Base-by-base conservation (phyloP, 2,888 invertebrate genomes). In the Euphydryas editha region DNA sequence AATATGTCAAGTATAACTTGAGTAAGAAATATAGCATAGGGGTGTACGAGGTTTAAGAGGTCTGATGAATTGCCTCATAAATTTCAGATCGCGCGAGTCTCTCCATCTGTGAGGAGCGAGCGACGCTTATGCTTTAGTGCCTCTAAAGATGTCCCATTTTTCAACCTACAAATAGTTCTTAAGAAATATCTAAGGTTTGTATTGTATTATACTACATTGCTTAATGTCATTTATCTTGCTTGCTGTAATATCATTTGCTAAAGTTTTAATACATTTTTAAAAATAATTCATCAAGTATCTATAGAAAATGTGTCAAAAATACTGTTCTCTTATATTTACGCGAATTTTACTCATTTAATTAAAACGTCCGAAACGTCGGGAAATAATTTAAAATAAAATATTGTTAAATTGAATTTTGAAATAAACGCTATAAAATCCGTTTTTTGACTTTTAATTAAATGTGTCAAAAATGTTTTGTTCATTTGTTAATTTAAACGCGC, bases 61-160 rank as follows among this genome's bases (percentile, higher is more conserved):
- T 71, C 72, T 72, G 71, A 74, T 70, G 72, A 70, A 72, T 74
- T 68, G 74, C 71, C 71, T 69, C 71, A 74, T 74, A 74, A 74
- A 74, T 74, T 74, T 64, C 71, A 69, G 65, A 70, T 69, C 70
- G 62, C 71, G 51, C 51, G 24, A 51, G 63, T 60, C 68, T 71
- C 72, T 72, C 71, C 73, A 65, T 73, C 71, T 70, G 71, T 68
- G 71, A 67, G 69, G 62, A 63, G 69, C 66, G 70, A 73, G 74
- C 71, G 73, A 74, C 71, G 73, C 71, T 71, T 69, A 69, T 71
- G 65, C 72, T 71, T 74, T 72, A 73, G 73, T 70, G 69, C 70
- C 69, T 59, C 72, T 70, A 72, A 74, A 72, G 70, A 71, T 67
- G 66, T 68, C 68, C 55, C 67, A 70, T 74, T 74, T 73, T 71